phyloP scores from a whole-genome alignment of 2,797 vertebrate genomes.

The Australoheros facetus region DNA sequence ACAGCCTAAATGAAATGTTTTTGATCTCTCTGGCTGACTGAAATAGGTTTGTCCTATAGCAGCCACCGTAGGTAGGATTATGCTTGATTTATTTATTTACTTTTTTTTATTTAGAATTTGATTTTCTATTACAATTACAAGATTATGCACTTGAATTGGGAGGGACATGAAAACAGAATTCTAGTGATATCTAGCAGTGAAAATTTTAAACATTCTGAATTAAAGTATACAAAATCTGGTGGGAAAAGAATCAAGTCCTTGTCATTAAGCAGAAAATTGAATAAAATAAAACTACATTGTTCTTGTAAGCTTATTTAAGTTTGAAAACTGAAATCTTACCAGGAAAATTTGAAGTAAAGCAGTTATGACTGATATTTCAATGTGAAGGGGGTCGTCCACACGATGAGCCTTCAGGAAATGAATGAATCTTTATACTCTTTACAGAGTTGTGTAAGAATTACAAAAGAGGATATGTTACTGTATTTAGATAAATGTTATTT shows the following conservation, averaged over 20 bases:
- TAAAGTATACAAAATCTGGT: not conserved
- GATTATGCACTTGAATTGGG: too few relatives aligned
- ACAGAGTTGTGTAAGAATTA: constrained; percentile 37
- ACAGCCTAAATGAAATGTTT: too few relatives aligned
- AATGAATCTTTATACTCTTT: not conserved
- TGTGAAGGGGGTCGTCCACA: not conserved
- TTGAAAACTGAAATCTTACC: not conserved
- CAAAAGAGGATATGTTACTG: constrained; percentile 55
- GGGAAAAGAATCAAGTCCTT: not conserved
- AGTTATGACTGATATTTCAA: not conserved
- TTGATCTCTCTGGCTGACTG: too few relatives aligned
- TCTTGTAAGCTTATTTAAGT: not conserved
- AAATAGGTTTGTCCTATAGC: too few relatives aligned
- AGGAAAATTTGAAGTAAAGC: not conserved
- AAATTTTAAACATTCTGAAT: too few relatives aligned
- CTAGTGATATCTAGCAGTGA: too few relatives aligned
- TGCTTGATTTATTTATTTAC: too few relatives aligned
- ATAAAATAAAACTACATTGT: not conserved
- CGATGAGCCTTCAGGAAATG: not conserved
- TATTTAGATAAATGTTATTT: constrained; percentile 67
- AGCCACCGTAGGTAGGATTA: too few relatives aligned
- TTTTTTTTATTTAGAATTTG: too few relatives aligned
- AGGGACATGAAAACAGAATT: too few relatives aligned
- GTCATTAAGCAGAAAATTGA: not conserved
- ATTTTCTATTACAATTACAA: too few relatives aligned